phyloP scores from a whole-genome alignment of 2,797 vertebrate species.

The Paedocypris micromegethes region DNA sequence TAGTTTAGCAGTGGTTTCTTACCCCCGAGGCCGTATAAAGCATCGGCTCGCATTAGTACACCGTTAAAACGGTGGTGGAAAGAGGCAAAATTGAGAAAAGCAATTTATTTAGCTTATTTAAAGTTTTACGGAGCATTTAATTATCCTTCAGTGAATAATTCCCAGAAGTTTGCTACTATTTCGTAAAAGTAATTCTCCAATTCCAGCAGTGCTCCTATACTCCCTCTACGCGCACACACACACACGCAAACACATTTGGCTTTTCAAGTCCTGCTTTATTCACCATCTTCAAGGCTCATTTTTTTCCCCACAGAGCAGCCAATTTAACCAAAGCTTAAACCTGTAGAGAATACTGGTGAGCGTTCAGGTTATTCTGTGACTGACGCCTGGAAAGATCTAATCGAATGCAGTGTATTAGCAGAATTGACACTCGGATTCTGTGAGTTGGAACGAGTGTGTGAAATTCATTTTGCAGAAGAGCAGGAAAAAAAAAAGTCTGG shows the following conservation, averaged over 20 bases:
- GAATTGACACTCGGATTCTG: slow-evolving; percentile 63
- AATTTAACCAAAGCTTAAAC: slow-evolving; percentile 70
- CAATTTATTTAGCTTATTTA: slow-evolving; percentile 71
- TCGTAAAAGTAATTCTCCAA: slow-evolving; percentile 59
- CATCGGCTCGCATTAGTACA: slow-evolving; percentile 6
- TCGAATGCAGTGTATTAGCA: slow-evolving; percentile 53
- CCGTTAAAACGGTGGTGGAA: slow-evolving; percentile 39
- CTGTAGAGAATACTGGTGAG: slow-evolving; percentile 57
- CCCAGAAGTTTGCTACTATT: slow-evolving; percentile 60
- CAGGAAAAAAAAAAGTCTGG: slow-evolving; percentile 55
- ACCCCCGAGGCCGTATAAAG: background rate
- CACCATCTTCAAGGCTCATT: slow-evolving; percentile 56
- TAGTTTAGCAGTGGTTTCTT: slow-evolving; percentile 1
- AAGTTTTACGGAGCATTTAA: slow-evolving; percentile 69
- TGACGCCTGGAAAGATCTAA: slow-evolving; percentile 64
- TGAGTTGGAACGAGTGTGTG: slow-evolving; percentile 40
- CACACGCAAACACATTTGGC: background rate
- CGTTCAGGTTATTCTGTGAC: slow-evolving; percentile 56
- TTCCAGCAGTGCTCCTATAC: slow-evolving; percentile 56
- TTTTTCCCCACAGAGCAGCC: slow-evolving; percentile 55
- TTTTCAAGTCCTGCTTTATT: slow-evolving; percentile 53
- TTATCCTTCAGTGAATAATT: slow-evolving; percentile 64
- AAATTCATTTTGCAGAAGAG: slow-evolving; percentile 38
- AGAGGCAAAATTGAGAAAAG: slow-evolving; percentile 65
- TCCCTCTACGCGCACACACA: slow-evolving; percentile 37